Evolutionary conservation across 2,113 vertebrate species (phyloP), one percentile per base, ranked within the genome.

Genomic region (Stercorarius parasiticus): DNA sequence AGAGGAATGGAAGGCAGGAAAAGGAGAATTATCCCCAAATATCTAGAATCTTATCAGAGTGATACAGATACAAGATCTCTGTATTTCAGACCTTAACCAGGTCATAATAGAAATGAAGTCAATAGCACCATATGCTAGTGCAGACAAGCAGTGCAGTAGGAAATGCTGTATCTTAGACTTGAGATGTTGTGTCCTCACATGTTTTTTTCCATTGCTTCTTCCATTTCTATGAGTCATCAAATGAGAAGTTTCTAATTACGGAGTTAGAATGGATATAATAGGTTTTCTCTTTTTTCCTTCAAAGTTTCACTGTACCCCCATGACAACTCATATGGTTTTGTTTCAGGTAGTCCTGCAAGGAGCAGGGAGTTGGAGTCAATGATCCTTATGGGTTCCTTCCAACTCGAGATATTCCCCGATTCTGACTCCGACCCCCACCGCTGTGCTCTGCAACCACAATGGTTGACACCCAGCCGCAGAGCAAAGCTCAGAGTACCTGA

Each of bases 351-450:
- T 6, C 21, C n/a, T 53, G 30, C 30, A 62, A 69, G 70, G 45
- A 61, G 6, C 23, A 21, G 13, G 19, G 59, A 18, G 25, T 43
- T 56, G 79, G 32, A 45, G 26, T 22, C 1, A 1, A 36, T 21
- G 34, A 32, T 40, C 38, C 29, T 53, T 45, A n/a, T 2, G 7
- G 13, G 17, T 38, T 15, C 27, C 19, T 67, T 73, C 40, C 55
- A 69, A 8, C 30, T 30, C 2, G 1, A 18, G 34, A 10, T 23
- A 6, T 20, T 47, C 53, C 8, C 2, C 38, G 26, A 13, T 32
- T 49, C 12, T 30, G 5, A 2, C 45, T 69, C 38, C 15, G 6
- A 0, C 14, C 58, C 22, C 3, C 9, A 27, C 10, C 4, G 1
- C 9, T 34, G n/a, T 2, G 3, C 18, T 69, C 32, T 40, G 59